phyloP scores from a whole-genome alignment of 2,888 invertebrate species.

The Autographa pulchrina region DNA sequence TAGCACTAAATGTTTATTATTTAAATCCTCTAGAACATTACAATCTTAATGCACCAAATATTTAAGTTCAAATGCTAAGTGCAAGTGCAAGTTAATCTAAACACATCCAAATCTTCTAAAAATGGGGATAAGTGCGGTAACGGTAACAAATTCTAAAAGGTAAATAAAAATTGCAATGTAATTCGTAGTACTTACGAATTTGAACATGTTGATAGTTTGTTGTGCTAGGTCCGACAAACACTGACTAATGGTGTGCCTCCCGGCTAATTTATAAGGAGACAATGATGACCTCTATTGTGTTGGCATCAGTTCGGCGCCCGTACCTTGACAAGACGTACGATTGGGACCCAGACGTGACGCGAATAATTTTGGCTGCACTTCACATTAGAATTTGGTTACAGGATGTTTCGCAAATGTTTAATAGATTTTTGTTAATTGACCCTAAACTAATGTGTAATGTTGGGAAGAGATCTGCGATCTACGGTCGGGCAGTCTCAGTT shows the following conservation, averaged over 20 bases:
- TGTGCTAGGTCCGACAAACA: slow-evolving; percentile 69
- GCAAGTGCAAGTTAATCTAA: not conserved
- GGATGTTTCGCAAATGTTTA: slow-evolving; percentile 62
- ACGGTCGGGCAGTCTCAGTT: no score
- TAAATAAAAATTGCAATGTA: not conserved
- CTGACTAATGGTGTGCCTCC: slow-evolving; percentile 72
- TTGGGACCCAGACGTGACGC: slow-evolving; percentile 75
- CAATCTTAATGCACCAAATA: no score
- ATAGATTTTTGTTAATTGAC: not conserved
- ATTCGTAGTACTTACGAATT: slow-evolving; percentile 80
- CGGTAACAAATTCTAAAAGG: not conserved
- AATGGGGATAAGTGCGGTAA: not conserved
- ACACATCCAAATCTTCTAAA: not conserved
- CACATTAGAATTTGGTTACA: slow-evolving; percentile 59
- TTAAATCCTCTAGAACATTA: no score
- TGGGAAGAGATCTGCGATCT: no score
- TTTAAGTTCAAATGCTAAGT: not conserved
- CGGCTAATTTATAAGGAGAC: slow-evolving; percentile 81
- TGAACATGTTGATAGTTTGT: slow-evolving; percentile 85
- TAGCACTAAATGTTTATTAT: no score
- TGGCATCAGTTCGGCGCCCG: slow-evolving; percentile 78
- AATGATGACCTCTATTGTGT: slow-evolving; percentile 79
- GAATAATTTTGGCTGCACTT: slow-evolving; percentile 74
- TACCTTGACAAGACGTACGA: slow-evolving; percentile 77
- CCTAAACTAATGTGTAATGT: not conserved